Conservation (phyloP, 2,797 vertebrate genomes). For the Natrix natrix region DNA sequence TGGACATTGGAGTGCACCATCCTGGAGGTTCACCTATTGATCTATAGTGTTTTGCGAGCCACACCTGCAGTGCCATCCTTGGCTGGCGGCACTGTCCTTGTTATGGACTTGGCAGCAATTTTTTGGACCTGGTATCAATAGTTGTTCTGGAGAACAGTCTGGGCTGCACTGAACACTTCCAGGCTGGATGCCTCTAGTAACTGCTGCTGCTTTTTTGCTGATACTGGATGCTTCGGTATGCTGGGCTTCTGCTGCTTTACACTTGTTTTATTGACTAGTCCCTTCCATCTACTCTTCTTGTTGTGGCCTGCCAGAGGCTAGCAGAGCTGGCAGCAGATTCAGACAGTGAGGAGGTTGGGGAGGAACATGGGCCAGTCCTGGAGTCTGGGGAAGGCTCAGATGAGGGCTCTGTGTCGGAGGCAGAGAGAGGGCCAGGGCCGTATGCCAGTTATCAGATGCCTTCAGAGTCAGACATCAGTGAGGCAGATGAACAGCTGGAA, state of each 20-base stretch:
- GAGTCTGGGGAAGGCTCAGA: too few species aligned
- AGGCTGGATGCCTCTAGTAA: neutral
- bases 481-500: too few species aligned
- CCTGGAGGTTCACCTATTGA: neutral
- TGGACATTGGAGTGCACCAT: neutral
- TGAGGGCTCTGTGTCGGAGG: too few species aligned
- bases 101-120: neutral
- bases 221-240: neutral
- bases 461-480: too few species aligned
- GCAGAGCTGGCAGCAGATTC: too few species aligned
- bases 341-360: too few species aligned
- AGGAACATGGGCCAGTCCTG: too few species aligned
- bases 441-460: too few species aligned
- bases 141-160: neutral
- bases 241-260: neutral
- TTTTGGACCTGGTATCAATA: neutral
- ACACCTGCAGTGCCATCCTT: neutral
- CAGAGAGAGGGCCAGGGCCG: too few species aligned
- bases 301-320: too few species aligned
- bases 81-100: neutral
- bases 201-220: neutral
- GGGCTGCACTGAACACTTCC: neutral
- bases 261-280: neutral
- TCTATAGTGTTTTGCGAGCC: neutral
- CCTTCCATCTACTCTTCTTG: too few species aligned